Base-by-base conservation (phyloP, 2,113 vertebrate genomes). In the Laticauda laticaudata region DNA sequence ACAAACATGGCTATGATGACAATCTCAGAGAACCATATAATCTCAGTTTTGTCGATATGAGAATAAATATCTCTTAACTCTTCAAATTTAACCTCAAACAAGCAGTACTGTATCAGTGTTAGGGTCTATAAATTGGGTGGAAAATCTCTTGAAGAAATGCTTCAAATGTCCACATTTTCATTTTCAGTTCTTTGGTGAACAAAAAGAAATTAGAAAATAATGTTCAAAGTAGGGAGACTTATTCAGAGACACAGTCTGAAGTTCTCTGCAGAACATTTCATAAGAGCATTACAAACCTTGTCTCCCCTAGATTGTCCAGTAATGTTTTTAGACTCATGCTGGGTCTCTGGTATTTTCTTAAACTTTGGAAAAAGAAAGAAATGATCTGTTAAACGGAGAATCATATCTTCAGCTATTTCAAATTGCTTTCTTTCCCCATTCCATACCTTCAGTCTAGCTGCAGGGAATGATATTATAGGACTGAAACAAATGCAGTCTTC, bases 271-370 rank as follows among this genome's bases (percentile, higher is more conserved):
- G 39, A 92, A 81, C 56, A 92, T 54, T 92, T 95, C 53, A n/a
- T 91, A 91, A 94, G 64, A 91, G 57, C 11, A 43, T 91, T 94
- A 86, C 51, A 93, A 86, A 86, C 87, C 75, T 75, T 57, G 10
- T 91, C 88, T 96, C 91, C 93, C 29, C 89, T 4, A 3, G 20
- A 6, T 94, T 95, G 93, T n/a, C 34, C 94, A 87, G 20, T 39
- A 93, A 93, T 88, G 26, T 91, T 93, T 93, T 92, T 69, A 4
- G 81, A 57, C 69, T 93, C 95, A 93, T 89, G 90, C 57, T 96
- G 90, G n/a, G 51, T 21, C 11, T 89, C 45, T 86, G 85, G 56
- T 59, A 89, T 2, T 93, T 94, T 91, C 93, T 91, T 93, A 94
- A 93, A 55, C 24, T 88, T 61, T 90, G 93, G 18, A 92, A 89